Evolutionary conservation across 2,888 invertebrate species (phyloP), one percentile per base, ranked within the genome.

Genomic region (Coronaproctus castanopsis): DNA sequence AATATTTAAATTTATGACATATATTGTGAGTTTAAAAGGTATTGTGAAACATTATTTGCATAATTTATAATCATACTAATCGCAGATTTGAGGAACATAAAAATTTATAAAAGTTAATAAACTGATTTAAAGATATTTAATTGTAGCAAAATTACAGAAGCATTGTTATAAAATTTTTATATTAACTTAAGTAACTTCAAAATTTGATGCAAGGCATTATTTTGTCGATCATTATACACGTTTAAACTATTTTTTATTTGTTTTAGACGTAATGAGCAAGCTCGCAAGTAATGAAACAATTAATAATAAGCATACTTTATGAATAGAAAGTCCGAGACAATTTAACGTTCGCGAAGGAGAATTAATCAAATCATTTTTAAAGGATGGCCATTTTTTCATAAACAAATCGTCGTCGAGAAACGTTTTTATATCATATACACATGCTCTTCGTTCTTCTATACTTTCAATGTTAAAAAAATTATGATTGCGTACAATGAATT

Each of bases 281-380:
- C n/a, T n/a, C n/a, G n/a, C n/a, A n/a, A n/a, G n/a, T n/a, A n/a
- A n/a, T n/a, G n/a, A n/a, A n/a, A n/a, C n/a, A n/a, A 24, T 53
- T 10, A 8, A 24, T 51, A n/a, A 52, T 57, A 54, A n/a, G 53
- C 60, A 67, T 63, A 80, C 81, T 76, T 87, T 82, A 73, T 90
- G 84, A 74, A 90, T 81, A 56, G 87, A 87, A 62, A 86, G 74
- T 55, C 85, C 85, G 59, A 91, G 71, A 60, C 83, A 80, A 58
- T 79, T 77, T 55, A 92, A 73, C 19, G 82, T 79, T 58, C 74
- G 74, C 61, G 80, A 78, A 0, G 90, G 85, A 62, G 78, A 79
- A 60, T 79, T 78, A 64, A 76, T 74, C 52, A 92, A 70, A 65
- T 88, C 83, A 52, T 75, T 74, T 62, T 72, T 71, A 65, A 88